Evolutionary conservation across 2,113 vertebrate species (phyloP), one percentile per base, ranked within the genome.

Genomic region (Procavia capensis): DNA sequence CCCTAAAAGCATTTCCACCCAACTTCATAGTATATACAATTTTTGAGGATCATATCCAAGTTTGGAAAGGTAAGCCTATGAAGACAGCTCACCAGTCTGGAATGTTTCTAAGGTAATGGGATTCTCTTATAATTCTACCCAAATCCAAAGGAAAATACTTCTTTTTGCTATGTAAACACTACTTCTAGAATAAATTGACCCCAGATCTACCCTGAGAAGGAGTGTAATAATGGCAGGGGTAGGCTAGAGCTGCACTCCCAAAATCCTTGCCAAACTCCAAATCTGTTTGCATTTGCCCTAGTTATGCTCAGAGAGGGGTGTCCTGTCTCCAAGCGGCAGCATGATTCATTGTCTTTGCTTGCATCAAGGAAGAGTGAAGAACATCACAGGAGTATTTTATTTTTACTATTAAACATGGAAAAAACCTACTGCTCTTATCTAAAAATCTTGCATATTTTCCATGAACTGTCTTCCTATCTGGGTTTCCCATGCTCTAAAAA

Each of bases 141-240:
- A 72, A 57, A 14, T 76, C 17, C 74, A 88, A 94, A 90, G 31
- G n/a, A 78, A 90, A 96, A 93, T 41, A 47, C 8, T 74, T 68
- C 75, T 39, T 47, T 82, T 31, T 89, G 41, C 59, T 95, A 93
- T 9, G 43, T 45, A 66, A 66, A 59, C 19, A 74, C 31, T 85
- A 7, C 31, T 61, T 90, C 45, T 59, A 39, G 43, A 88, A 93
- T 63, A 90, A 68, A 68, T 22, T 68, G 61, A 68, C 9, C 50
- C 9, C 34, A 19, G 17, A 61, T 68, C 68, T 72, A 29, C 2
- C n/a, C 31, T 66, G 45, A 59, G 31, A 36, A 80, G 29, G 31
- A 86, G n/a, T 16, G 22, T 25, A 22, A 27, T 27, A 34, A 61
- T 36, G 31, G 14, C 10, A 43, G 63, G 3, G n/a, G 2, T 74